These are phyloP conservation scores for Sphaerophoria taeniata DNA, from an alignment of 2,888 invertebrate genomes.

Conservation along the genomic window DNA sequence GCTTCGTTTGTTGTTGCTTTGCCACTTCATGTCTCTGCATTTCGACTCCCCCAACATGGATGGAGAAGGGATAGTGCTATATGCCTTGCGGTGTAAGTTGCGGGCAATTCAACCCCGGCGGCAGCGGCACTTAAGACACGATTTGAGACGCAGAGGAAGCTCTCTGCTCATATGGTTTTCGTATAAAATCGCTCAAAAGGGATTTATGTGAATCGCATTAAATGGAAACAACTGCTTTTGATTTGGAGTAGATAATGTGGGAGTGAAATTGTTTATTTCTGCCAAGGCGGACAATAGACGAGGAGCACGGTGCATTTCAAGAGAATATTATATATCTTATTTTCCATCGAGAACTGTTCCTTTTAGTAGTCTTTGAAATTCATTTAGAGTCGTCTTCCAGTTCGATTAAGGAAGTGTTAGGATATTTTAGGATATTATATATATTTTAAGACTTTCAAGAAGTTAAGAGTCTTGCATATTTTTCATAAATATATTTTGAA, in stretches of 20 bases:
- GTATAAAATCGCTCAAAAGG: constrained; percentile 60
- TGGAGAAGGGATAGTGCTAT: constrained; percentile 62
- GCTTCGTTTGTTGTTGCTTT: background rate
- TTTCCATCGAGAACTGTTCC: constrained; percentile 22
- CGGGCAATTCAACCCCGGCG: constrained; percentile 70
- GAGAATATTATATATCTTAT: constrained; percentile 50
- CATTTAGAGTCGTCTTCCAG: background rate
- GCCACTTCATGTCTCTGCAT: constrained; percentile 13
- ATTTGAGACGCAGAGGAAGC: constrained; percentile 65
- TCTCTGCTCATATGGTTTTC: constrained; percentile 63
- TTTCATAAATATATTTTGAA: no score
- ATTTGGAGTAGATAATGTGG: constrained; percentile 70
- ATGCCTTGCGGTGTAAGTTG: constrained; percentile 74
- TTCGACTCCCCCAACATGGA: background rate
- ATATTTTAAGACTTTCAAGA: no score
- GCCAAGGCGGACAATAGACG: background rate
- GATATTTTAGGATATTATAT: no score
- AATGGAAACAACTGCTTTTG: constrained; percentile 73
- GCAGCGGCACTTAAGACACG: constrained; percentile 69
- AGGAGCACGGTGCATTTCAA: constrained; percentile 48
- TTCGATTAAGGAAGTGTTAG: background rate
- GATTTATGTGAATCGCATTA: constrained; percentile 74
- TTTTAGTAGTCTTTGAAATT: constrained; percentile 16
- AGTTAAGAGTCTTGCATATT: no score
- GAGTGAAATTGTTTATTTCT: constrained; percentile 70